Evolutionary conservation across 1,140 invertebrate species (phyloP).

Genomic region (Asbolus verrucosus): DNA sequence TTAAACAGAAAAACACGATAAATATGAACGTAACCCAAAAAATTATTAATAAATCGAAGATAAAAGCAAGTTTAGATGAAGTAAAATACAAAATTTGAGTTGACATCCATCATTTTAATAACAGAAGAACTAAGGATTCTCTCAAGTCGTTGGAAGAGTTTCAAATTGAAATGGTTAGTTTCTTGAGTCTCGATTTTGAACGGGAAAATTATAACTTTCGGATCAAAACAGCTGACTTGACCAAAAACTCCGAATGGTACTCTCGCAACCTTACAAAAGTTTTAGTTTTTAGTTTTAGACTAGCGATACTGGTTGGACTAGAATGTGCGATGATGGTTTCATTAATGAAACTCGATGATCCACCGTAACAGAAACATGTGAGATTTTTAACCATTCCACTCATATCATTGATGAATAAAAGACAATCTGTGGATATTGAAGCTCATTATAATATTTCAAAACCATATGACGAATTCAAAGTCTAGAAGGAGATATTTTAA

Average conservation of each 20-base stretch:
- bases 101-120: no score
- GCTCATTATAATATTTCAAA: not conserved
- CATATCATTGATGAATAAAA: no score
- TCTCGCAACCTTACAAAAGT: not conserved
- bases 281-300: not conserved
- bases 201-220: no score
- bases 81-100: no score
- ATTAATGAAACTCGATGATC: constrained; percentile 3
- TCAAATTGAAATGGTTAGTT: not conserved
- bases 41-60: no score
- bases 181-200: not conserved
- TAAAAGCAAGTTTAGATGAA: no score
- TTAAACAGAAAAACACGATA: no score
- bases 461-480: not conserved
- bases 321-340: constrained; percentile 11
- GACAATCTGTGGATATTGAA: no score
- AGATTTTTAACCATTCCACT: not conserved
- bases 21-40: no score
- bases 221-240: constrained; percentile 1
- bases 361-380: not conserved
- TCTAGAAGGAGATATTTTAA: not conserved
- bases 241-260: not conserved
- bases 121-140: not conserved
- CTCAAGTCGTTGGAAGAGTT: not conserved
- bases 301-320: not conserved